A percentile compares a stretch with the other conserved stretches of the same genome.
phyloP scores from a whole-genome alignment of 2,888 invertebrate genomes.

The Latheticus oryzae region DNA sequence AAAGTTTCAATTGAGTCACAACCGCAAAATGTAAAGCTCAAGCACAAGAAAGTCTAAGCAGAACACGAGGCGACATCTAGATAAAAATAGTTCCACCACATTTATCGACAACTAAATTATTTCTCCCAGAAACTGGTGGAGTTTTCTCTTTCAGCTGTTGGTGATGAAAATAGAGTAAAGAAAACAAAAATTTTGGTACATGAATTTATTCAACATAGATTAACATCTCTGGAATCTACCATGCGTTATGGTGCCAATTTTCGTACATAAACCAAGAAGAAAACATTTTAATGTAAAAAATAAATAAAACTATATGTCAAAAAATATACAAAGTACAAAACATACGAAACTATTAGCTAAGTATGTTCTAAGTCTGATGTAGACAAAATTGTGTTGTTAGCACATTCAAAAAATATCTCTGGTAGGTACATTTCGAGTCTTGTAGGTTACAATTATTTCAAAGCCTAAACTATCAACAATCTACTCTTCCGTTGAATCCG shows the following conservation, averaged over 20 bases:
- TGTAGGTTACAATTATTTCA: slow-evolving; percentile 30
- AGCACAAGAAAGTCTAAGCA: not conserved
- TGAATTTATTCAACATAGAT: slow-evolving; percentile 31
- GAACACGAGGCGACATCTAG: not conserved
- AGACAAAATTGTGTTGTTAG: slow-evolving; percentile 28
- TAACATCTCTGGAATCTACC: too few relatives aligned
- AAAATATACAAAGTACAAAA: slow-evolving; percentile 35
- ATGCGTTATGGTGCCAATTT: too few relatives aligned
- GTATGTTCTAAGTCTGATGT: slow-evolving; percentile 23
- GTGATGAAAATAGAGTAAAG: too few relatives aligned
- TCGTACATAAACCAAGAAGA: slow-evolving; percentile 4
- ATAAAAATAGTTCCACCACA: not conserved
- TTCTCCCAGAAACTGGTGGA: too few relatives aligned
- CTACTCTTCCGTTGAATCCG: slow-evolving; percentile 4
- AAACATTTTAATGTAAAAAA: slow-evolving; percentile 16
- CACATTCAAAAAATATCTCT: slow-evolving; percentile 34
- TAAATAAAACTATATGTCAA: slow-evolving; percentile 32
- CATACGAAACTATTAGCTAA: slow-evolving; percentile 24
- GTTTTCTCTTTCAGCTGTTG: too few relatives aligned
- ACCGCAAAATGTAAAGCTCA: slow-evolving; percentile 4
- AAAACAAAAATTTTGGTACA: slow-evolving; percentile 1
- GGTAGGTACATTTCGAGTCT: slow-evolving; percentile 34
- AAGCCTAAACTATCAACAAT: too few relatives aligned
- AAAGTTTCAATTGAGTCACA: slow-evolving; percentile 17
- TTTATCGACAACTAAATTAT: too few relatives aligned